A percentile compares a stretch with the other conserved stretches of the same genome.
Evolutionary conservation across 2,888 invertebrate genomes (phyloP).

Genomic region (Balanococcus diminutus): DNA sequence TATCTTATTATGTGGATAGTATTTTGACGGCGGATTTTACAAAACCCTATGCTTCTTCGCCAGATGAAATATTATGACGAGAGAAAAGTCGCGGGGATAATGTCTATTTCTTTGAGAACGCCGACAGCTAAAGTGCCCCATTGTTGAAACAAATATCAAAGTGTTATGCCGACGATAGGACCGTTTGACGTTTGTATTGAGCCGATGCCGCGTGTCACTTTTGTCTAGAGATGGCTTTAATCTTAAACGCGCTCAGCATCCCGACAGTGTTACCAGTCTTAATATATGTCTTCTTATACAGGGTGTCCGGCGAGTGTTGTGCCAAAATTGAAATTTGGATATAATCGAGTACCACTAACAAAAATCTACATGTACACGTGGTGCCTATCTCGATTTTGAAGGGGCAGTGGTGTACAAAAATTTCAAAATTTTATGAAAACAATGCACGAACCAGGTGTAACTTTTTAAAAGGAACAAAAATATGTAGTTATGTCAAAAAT

Average conservation of each 20-base stretch:
- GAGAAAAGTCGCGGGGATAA: constrained; percentile 45
- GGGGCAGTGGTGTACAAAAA: too few relatives aligned
- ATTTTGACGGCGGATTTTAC: constrained; percentile 48
- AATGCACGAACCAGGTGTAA: too few relatives aligned
- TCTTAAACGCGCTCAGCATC: constrained; percentile 24
- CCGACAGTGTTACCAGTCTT: not conserved
- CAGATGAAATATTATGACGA: constrained; percentile 53
- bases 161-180: constrained; percentile 50
- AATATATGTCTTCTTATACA: not conserved
- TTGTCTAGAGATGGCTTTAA: constrained; percentile 37
- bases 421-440: too few relatives aligned
- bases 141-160: constrained; percentile 54
- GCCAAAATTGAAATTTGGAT: too few relatives aligned
- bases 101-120: constrained; percentile 47
- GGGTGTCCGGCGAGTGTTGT: too few relatives aligned
- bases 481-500: too few relatives aligned
- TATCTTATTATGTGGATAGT: constrained; percentile 29
- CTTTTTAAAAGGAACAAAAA: too few relatives aligned
- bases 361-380: too few relatives aligned
- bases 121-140: constrained; percentile 50
- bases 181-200: constrained; percentile 52
- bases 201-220: constrained; percentile 54
- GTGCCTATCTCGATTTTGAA: too few relatives aligned
- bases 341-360: too few relatives aligned
- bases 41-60: constrained; percentile 1